Base-by-base conservation (phyloP, 2,888 invertebrate genomes). In the Phoenoteleia sp. region DNA sequence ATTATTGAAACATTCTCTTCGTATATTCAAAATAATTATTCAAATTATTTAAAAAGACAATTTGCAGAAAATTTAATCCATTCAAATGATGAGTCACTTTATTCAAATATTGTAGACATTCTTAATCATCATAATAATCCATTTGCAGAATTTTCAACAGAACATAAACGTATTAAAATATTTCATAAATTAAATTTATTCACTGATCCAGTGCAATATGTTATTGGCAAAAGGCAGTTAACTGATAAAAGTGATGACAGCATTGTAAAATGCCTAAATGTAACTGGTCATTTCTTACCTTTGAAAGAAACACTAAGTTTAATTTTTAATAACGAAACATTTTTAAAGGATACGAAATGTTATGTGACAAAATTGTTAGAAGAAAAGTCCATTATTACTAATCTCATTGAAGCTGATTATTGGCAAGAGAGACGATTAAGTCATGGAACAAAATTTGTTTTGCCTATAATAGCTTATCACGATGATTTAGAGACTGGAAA, bases 401-500 rank as follows among this genome's bases (percentile, higher is more conserved):
- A 80, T 33, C 66, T 80, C 6, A 56, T 81, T n/a, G 58, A 81
- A 36, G 77, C 27, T 7, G 39, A 60, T 13, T 58, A 36, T 45
- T 77, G 77, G 77, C 45, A 45, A n/a, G 19, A 33, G 52, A 27
- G 49, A 33, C 25, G 23, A 11, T 11, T 4, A 1, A 11, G 2
- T 33, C 47, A 66, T 25, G 45, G 42, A 3, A 11, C 11, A 15
- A 72, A 58, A 58, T 64, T 56, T 6, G 80, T 81, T 25, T 56
- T 67, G 7, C 77, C 77, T 1, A 3, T 77, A 15, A 33, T 76
- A 11, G 11, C 66, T 2, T 66, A 66, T 54, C 27, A 39, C 15
- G 76, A 74, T 45, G 74, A 74, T 33, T 74, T 42, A 13, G 74
- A 60, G 27, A n/a, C 60, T 5, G 58, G 74, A 13, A 76, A 76